Evolutionary conservation across 2,888 invertebrate species (phyloP), one percentile per base, ranked within the genome.

Genomic region (Geophilus truncorum): DNA sequence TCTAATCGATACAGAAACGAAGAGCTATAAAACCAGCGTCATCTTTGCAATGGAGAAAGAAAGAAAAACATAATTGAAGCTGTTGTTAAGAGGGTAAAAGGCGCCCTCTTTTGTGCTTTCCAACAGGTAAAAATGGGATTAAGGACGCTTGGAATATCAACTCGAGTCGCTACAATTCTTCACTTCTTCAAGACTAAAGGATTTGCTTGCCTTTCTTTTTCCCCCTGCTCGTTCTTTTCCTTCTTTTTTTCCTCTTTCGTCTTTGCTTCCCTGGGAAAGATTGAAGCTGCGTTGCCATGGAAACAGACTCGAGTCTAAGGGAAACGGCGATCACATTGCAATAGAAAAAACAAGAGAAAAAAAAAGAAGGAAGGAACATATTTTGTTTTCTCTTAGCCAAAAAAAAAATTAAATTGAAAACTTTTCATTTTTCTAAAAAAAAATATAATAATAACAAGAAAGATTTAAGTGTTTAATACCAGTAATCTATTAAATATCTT

Each of bases 241-340:
- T 40, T 12, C 15, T 5, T 40, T 40, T 51, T 15, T 51, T n/a
- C 9, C 25, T 70, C 28, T 25, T 70, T 70, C 70, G 28, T 70
- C 70, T 70, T 70, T 70, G 70, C 70, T 70, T 70, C 28, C 70
- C 28, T 25, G 70, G 70, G 70, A 70, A 70, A 70, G 70, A 70
- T 70, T 70, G 70, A 70, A 70, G 70, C 70, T 70, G 70, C 28
- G 70, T 70, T 70, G 12, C 70, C n/a, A 51, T 70, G 28, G 70
- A 0, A 70, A 28, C 70, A 7, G 70, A 70, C 28, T 70, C 70
- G 3, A 23, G 70, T 70, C 70, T 28, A 25, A 70, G 70, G 51
- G 51, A 51, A 51, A 51, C n/a, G n/a, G 28, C 70, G 70, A 23
- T 70, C 70, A 70, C 70, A 70, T 70, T 70, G 70, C 23, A 70